These are phyloP conservation scores for Dryobotodes eremita DNA, from an alignment of 2,888 invertebrate species.

Conservation along the genomic window DNA sequence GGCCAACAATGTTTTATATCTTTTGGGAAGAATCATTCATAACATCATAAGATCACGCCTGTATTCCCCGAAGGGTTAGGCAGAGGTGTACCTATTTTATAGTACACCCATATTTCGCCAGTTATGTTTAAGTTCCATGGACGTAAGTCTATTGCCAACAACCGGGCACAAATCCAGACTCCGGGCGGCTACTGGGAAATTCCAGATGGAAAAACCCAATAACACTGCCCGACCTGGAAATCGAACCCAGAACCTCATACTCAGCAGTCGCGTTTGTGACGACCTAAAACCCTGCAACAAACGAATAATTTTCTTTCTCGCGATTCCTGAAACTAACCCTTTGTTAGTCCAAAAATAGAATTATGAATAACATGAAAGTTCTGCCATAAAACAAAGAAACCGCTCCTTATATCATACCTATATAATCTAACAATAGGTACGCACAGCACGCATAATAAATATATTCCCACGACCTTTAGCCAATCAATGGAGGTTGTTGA, in stretches of 20 bases:
- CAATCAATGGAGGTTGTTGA: slow-evolving; percentile 58
- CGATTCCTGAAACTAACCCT: background rate
- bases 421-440: slow-evolving; percentile 28
- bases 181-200: background rate
- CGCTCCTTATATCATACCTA: slow-evolving; percentile 11
- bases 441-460: slow-evolving; percentile 48
- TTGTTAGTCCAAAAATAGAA: slow-evolving; percentile 25
- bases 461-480: slow-evolving; percentile 60
- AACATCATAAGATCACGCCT: background rate
- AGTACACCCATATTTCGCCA: background rate
- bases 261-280: background rate
- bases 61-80: background rate
- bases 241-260: background rate
- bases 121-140: background rate
- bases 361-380: slow-evolving; percentile 19
- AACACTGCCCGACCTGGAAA: background rate
- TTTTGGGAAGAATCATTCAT: background rate
- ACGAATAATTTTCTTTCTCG: background rate
- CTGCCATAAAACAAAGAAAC: slow-evolving; percentile 26
- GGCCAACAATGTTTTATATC: background rate
- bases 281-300: background rate
- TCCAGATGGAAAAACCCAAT: background rate
- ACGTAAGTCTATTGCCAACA: background rate
- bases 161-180: background rate
- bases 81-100: background rate